These are phyloP conservation scores for Mus minutoides DNA, from an alignment of 2,797 vertebrate species.

Conservation along the genomic window DNA sequence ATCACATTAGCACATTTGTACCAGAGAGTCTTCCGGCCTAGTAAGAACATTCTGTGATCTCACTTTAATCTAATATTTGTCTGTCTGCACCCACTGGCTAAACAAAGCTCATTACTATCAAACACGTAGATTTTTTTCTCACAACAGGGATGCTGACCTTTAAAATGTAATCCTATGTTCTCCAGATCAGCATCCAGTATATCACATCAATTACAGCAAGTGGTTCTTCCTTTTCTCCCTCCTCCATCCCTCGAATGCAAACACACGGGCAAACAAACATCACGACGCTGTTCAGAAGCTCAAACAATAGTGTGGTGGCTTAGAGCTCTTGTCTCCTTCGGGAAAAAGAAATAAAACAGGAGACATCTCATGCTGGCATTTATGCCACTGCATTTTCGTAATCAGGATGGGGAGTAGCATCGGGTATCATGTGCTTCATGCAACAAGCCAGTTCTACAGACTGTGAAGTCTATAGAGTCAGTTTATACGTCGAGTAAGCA, in stretches of 20 bases:
- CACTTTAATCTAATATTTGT: constrained; percentile 70
- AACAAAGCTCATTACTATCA: constrained; percentile 72
- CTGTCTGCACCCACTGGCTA: constrained; percentile 32
- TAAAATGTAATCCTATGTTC: constrained; percentile 67
- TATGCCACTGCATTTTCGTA: background rate
- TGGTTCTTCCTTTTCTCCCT: background rate
- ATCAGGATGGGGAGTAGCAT: background rate
- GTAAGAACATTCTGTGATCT: constrained; percentile 68
- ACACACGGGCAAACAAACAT: background rate
- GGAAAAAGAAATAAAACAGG: background rate
- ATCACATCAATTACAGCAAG: constrained; percentile 59
- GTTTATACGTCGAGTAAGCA: background rate
- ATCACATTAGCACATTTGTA: constrained; percentile 58
- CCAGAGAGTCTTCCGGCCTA: constrained; percentile 48
- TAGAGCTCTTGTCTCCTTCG: constrained; percentile 31
- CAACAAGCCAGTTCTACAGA: background rate
- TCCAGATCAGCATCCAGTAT: constrained; percentile 67
- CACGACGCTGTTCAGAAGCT: background rate
- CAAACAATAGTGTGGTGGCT: background rate
- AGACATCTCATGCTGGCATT: background rate
- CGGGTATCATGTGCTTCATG: background rate
- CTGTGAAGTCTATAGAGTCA: background rate
- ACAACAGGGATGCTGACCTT: constrained; percentile 41
- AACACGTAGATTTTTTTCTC: constrained; percentile 50
- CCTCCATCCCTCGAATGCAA: constrained; percentile 17